Conservation (phyloP, 37 sponge, comb jelly and placozoan species). For the Amphimedon queenslandica region DNA sequence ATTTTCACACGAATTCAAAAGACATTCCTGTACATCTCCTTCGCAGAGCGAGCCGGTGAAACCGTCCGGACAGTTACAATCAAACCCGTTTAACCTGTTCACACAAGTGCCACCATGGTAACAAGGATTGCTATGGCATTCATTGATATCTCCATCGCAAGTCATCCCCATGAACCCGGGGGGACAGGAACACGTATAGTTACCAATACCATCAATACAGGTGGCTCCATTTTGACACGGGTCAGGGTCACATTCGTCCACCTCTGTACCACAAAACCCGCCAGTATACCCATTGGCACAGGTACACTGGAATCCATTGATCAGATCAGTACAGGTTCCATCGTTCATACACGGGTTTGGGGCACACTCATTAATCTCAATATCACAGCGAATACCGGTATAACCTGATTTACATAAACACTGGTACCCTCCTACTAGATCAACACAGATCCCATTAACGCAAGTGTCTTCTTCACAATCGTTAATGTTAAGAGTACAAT, state of each 20-base stretch:
- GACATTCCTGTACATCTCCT: conserved; percentile 29
- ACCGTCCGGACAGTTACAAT: conserved; percentile 36
- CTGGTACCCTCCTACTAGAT: conserved; percentile 29
- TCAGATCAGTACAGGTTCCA: conserved; percentile 12
- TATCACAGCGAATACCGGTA: conserved; percentile 9
- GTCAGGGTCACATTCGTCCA: conserved; percentile 34
- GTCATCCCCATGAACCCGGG: conserved; percentile 15
- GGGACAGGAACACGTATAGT: conserved; percentile 26
- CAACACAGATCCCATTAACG: conserved; percentile 69
- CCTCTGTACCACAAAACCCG: conserved; percentile 11
- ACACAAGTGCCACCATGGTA: conserved; percentile 34
- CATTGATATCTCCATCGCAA: conserved; percentile 39
- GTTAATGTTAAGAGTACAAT: conserved; percentile 42
- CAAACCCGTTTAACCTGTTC: conserved; percentile 14
- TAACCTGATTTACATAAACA: conserved; percentile 62
- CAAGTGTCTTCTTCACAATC: conserved; percentile 58
- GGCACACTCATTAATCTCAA: conserved; percentile 16
- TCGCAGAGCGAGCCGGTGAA: conserved; percentile 33
- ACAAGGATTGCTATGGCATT: conserved; percentile 30
- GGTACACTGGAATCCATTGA: conserved; percentile 8
- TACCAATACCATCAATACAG: conserved; percentile 26
- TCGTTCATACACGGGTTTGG: conserved; percentile 23
- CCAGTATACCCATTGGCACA: conserved; percentile 40
- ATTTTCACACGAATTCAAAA: conserved; percentile 32
- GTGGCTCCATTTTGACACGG: conserved; percentile 43